Evolutionary conservation across 2,113 vertebrate species (phyloP).

Genomic region (Etia nguti): DNA sequence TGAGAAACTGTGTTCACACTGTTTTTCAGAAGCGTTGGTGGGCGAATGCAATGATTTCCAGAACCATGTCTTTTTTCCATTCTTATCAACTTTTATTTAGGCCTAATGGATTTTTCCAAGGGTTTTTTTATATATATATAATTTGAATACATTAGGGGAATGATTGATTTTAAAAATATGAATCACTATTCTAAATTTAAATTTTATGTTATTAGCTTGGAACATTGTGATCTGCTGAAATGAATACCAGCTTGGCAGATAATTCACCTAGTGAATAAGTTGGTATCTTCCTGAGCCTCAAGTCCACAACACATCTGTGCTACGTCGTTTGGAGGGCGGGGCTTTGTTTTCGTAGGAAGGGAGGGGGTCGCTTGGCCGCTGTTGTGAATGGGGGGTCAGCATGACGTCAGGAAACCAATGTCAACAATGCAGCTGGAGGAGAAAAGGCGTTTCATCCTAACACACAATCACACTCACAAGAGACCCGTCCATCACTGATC

Average conservation of each 20-base stretch:
- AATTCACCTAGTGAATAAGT: not conserved
- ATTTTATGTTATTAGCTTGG: not conserved
- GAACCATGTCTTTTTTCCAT: not conserved
- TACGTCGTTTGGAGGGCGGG: not conserved
- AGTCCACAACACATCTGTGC: not conserved
- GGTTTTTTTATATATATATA: not conserved
- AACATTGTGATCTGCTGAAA: not conserved
- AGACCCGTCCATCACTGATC: not conserved
- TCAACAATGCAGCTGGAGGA: slow-evolving; percentile 72
- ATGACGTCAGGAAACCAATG: slow-evolving; percentile 72
- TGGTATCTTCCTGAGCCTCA: not conserved
- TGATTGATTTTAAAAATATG: not conserved
- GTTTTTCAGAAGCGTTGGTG: not conserved
- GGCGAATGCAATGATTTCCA: not conserved
- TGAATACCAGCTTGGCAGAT: not conserved
- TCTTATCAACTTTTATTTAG: not conserved
- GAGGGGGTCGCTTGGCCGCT: slow-evolving; percentile 18
- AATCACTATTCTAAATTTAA: not conserved
- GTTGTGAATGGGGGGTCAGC: slow-evolving; percentile 64
- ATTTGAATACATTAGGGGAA: not conserved
- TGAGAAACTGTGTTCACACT: not conserved
- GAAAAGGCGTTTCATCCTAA: slow-evolving; percentile 62
- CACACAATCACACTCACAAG: not conserved
- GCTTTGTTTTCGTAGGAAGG: not conserved
- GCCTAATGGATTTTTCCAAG: not conserved